Evolutionary conservation across 1,140 invertebrate genomes (phyloP), one percentile per base, ranked within the genome.

Genomic region (Metopolophium dirhodum): DNA sequence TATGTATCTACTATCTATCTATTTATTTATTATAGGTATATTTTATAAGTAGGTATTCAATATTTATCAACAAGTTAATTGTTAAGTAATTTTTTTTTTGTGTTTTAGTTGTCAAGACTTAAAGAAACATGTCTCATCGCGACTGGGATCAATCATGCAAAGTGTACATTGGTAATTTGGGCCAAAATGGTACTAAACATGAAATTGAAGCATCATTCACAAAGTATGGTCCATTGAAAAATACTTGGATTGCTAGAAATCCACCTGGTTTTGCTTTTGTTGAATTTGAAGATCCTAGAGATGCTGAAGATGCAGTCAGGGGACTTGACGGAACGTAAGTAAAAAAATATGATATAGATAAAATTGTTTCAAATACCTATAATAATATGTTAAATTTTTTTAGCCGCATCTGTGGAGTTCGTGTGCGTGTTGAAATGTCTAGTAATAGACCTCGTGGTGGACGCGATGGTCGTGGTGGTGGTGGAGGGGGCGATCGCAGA

Each of bases 101-200:
- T 18, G 30, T 47, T 47, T 47, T 87, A 51, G 49, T 49, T 49
- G 85, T 47, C 37, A n/a, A n/a, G 8, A 41, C 41, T 89, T 54
- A 89, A 94, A 35, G 35, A 41, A 87, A 93, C 9, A 94, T 94
- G 94, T 94, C 94, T 94, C 98, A 98, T 95, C 96, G 98, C 93
- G 98, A 98, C 95, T 99, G 98, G 98, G 98, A 98, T 95, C 95
- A 98, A 77, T 98, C 98, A 41, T 99, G 98, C 95, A 99, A 99
- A 96, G 98, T 99, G 1, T 99, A 99, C 95, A 98, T 99, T n/a
- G 99, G 99, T 41, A 99, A 99, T 95, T 96, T 99, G 77, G 98
- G 98, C 22, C 98, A 97, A 91, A 98, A 98, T 94, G 98, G 98
- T 22, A 98, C 98, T 93, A 98, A 98, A 96, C 97, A 98, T 95